A percentile compares a stretch with the other conserved stretches of the same genome.
These are phyloP conservation scores for Exephanes ischioxanthus DNA, from an alignment of 2,888 invertebrate genomes.

Conservation along the genomic window DNA sequence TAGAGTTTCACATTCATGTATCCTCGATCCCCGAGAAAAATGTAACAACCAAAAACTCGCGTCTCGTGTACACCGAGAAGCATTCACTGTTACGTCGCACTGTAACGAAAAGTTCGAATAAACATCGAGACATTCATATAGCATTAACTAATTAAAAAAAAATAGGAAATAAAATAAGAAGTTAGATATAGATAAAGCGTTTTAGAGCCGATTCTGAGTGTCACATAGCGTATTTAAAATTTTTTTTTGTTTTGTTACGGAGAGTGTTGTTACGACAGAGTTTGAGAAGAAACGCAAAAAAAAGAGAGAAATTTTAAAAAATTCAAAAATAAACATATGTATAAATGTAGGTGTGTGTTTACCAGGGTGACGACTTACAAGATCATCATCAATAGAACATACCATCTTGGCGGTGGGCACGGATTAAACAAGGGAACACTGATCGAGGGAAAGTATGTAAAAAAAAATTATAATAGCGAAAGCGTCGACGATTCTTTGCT, in stretches of 20 bases:
- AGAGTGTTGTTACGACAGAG: slow-evolving; percentile 55
- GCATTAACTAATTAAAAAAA: slow-evolving; percentile 43
- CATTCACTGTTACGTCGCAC: slow-evolving; percentile 59
- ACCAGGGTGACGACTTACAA: slow-evolving; percentile 85
- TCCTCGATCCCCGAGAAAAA: slow-evolving; percentile 18
- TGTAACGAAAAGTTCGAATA: slow-evolving; percentile 38
- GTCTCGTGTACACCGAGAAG: slow-evolving; percentile 50
- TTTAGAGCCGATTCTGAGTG: slow-evolving; percentile 23
- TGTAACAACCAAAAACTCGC: slow-evolving; percentile 24
- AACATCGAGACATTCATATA: slow-evolving; percentile 42
- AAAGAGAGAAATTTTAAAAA: slow-evolving; percentile 63
- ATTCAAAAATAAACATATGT: slow-evolving; percentile 73
- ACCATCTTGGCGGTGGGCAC: slow-evolving; percentile 81
- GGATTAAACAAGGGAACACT: slow-evolving; percentile 65
- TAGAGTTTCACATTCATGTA: slow-evolving; percentile 11
- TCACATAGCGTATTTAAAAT: not conserved
- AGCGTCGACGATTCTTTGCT: not conserved
- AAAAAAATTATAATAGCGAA: not conserved
- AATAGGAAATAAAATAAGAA: not conserved
- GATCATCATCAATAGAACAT: slow-evolving; percentile 84
- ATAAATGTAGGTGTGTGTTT: slow-evolving; percentile 79
- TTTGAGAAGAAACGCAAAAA: slow-evolving; percentile 69
- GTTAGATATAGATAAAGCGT: slow-evolving; percentile 13
- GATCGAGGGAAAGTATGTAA: slow-evolving; percentile 34
- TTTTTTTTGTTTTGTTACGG: slow-evolving; percentile 3